These are phyloP conservation scores for Calameuta pallipes DNA, from an alignment of 2,888 invertebrate genomes.

Conservation along the genomic window DNA sequence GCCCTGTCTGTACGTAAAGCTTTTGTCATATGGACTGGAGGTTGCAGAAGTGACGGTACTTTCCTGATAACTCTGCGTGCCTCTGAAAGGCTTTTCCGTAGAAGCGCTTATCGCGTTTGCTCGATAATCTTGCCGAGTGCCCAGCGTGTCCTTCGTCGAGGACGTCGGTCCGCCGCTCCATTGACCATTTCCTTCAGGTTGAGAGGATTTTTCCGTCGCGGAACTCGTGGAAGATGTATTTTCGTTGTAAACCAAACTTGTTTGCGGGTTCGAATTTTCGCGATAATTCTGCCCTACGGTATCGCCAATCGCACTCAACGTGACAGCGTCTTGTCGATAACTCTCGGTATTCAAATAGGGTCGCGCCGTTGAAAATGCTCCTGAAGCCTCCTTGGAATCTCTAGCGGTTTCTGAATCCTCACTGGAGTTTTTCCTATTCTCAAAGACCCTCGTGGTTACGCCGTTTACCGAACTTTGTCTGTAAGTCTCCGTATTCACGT, in stretches of 20 bases:
- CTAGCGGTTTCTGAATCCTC: neutral
- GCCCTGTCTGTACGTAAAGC: constrained; percentile 55
- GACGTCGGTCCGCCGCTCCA: neutral
- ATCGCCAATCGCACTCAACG: constrained; percentile 12
- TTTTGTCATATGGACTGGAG: constrained; percentile 52
- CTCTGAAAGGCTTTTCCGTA: constrained; percentile 51
- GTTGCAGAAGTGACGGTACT: constrained; percentile 39
- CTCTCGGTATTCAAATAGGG: constrained; percentile 16
- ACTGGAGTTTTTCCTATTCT: neutral
- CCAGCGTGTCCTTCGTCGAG: constrained; percentile 35
- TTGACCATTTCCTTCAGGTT: neutral
- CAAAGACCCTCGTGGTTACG: neutral
- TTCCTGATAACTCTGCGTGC: constrained; percentile 26
- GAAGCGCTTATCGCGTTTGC: constrained; percentile 47
- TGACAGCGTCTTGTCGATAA: constrained; percentile 10
- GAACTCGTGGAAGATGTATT: neutral
- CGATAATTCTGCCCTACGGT: neutral
- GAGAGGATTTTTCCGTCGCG: neutral
- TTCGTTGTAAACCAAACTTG: neutral
- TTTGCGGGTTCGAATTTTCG: neutral
- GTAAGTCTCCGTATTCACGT: constrained; percentile 32
- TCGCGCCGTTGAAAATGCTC: constrained; percentile 19
- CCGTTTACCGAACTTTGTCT: constrained; percentile 20
- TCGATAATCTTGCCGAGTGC: constrained; percentile 35
- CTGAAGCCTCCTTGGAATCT: neutral